A percentile compares a stretch with the other conserved stretches of the same genome.
Evolutionary conservation across 2,113 vertebrate genomes (phyloP).

Genomic region (Amia ocellicauda): DNA sequence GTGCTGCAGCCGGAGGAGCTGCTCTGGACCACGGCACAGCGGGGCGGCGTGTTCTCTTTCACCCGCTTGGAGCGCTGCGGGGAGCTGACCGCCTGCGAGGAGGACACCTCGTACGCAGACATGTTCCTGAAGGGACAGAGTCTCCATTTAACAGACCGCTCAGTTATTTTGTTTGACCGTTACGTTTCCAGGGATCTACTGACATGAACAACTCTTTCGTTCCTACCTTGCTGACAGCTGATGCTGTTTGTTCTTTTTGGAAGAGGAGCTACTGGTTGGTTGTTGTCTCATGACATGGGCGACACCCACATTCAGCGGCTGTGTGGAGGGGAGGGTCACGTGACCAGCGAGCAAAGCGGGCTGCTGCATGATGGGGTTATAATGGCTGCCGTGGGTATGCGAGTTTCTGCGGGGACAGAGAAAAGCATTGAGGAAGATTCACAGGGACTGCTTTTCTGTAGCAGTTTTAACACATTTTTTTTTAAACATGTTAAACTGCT

Average conservation of each 20-base stretch:
- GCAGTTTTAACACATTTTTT: too few species aligned
- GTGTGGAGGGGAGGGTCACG: conserved; percentile 86
- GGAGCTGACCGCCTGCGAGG: conserved; percentile 83
- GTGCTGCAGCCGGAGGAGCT: conserved; percentile 73
- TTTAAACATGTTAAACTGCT: too few species aligned
- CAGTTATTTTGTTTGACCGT: too few species aligned
- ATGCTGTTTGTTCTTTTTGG: conserved; percentile 93
- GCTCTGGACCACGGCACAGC: conserved; percentile 83
- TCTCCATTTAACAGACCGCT: background rate
- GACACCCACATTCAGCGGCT: conserved; percentile 92
- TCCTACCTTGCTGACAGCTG: conserved; percentile 83
- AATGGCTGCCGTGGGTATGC: conserved; percentile 89
- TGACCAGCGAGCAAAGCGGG: conserved; percentile 86
- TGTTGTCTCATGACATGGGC: conserved; percentile 98
- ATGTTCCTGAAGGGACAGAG: conserved; percentile 64
- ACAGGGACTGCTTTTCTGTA: too few species aligned
- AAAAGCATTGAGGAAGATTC: too few species aligned
- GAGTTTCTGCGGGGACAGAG: conserved; percentile 71
- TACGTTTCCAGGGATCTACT: too few species aligned
- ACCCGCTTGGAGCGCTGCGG: conserved; percentile 94
- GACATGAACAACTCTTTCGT: too few species aligned
- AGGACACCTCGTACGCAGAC: conserved; percentile 88
- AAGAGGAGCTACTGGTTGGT: conserved; percentile 70
- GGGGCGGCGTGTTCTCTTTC: conserved; percentile 96
- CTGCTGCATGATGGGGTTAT: conserved; percentile 99